phyloP scores from a whole-genome alignment of 2,113 vertebrate species.

The Azemiops feae region DNA sequence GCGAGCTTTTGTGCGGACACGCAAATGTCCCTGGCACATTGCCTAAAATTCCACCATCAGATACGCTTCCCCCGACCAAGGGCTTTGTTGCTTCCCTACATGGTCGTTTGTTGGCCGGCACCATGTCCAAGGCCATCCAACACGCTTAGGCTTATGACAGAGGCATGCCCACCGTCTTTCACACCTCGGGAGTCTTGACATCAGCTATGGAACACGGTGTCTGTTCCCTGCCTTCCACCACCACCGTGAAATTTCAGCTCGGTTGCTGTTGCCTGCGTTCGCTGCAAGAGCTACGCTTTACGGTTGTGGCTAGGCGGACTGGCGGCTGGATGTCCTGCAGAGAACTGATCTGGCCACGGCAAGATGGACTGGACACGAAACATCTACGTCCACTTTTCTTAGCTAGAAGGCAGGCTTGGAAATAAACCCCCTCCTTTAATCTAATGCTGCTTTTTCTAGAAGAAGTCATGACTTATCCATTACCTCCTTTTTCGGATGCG shows the following conservation, averaged over 20 bases:
- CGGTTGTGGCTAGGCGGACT: background rate
- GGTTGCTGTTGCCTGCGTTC: background rate
- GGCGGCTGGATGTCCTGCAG: background rate
- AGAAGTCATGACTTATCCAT: background rate
- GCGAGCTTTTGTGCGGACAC: conserved; percentile 73
- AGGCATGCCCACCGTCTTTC: conserved; percentile 56
- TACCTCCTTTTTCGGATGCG: background rate
- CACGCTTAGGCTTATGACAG: conserved; percentile 43
- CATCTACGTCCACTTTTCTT: background rate
- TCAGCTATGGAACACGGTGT: background rate
- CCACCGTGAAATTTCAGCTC: background rate
- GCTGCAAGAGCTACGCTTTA: background rate
- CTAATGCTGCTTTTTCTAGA: background rate
- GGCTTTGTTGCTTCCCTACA: conserved; percentile 80
- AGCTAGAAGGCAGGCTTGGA: background rate
- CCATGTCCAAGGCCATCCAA: conserved; percentile 65
- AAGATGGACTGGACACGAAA: background rate
- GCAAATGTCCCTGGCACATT: conserved; percentile 74
- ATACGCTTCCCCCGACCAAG: conserved; percentile 64
- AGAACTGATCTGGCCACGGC: background rate
- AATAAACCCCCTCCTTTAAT: background rate
- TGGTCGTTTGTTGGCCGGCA: conserved; percentile 77
- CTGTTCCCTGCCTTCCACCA: conserved; percentile 28
- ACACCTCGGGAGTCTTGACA: conserved; percentile 62
- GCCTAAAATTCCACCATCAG: conserved; percentile 76